These are phyloP conservation scores for Anthrax anthrax DNA, from an alignment of 2,888 invertebrate genomes.

Conservation along the genomic window DNA sequence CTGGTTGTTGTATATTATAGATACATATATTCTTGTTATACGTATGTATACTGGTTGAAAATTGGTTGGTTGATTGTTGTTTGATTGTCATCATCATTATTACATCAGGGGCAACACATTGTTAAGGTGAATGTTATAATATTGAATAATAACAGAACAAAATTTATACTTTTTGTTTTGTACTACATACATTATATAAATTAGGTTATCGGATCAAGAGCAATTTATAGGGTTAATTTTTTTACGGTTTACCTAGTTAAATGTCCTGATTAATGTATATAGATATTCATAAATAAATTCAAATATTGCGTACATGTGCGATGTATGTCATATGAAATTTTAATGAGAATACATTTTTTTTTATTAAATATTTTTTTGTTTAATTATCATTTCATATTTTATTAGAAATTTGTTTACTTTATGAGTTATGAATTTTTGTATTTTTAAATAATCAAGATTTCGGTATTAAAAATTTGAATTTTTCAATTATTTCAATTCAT, in stretches of 20 bases:
- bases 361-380: no score
- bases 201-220: neutral
- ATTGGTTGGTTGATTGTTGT: neutral
- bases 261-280: neutral
- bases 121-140: neutral
- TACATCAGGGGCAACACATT: neutral
- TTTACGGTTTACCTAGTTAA: neutral
- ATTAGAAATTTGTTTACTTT: no score
- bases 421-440: no score
- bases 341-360: no score
- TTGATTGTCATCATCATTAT: neutral
- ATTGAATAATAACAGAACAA: neutral
- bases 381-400: no score
- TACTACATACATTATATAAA: neutral
- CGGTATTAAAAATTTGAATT: no score
- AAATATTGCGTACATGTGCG: no score
- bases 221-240: neutral
- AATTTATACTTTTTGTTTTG: neutral
- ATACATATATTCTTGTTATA: no score
- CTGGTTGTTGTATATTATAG: neutral
- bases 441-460: no score
- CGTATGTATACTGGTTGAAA: neutral
- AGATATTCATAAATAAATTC: no score
- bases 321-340: no score
- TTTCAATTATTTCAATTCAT: no score